Evolutionary conservation across 1,140 invertebrate species (phyloP), one percentile per base, ranked within the genome.

Genomic region (Caenorhabditis remanei): DNA sequence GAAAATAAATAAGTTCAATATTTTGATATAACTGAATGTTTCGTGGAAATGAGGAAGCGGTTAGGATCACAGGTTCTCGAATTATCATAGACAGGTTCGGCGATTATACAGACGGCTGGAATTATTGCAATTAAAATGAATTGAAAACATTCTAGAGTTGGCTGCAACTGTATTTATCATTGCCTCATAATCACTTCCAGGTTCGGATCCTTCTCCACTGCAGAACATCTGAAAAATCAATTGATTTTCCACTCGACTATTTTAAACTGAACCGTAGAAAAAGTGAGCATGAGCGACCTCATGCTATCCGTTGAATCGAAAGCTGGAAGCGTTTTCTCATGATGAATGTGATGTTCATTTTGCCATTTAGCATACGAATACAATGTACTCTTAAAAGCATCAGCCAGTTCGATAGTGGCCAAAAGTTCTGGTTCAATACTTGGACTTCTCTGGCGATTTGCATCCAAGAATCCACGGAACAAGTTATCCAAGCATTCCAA

Each of bases 401-500:
- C 71, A 53, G 71, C 71, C 14, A 79, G 24, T n/a, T 79, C 71
- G 53, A 79, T 79, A 13, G 71, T 79, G 21, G 71, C 13, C 24
- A 79, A 79, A 24, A 79, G 46, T 32, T 79, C 19, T 32, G 71
- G 71, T 79, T 79, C 71, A 50, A 79, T 79, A 21, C 46, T 79
- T 53, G 71, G 71, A 9, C 46, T 6, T 24, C 71, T 43, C 24
- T 79, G 71, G 1, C 71, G 46, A 41, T 79, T 79, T n/a, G 71
- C 71, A 79, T 79, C 71, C n/a, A 79, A n/a, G n/a, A 79, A 79
- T 24, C 71, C 71, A 32, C 71, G 71, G 71, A 79, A 79, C 24
- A 79, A 4, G 24, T 53, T 21, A 24, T 79, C 71, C n/a, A 79
- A 40, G 53, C 71, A 79, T 50, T 79, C 46, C 46, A 79, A 24